A percentile compares a stretch with the other conserved stretches of the same genome.
These are phyloP conservation scores for Tetrapedia diversipes DNA, from an alignment of 2,888 invertebrate species.

Conservation along the genomic window DNA sequence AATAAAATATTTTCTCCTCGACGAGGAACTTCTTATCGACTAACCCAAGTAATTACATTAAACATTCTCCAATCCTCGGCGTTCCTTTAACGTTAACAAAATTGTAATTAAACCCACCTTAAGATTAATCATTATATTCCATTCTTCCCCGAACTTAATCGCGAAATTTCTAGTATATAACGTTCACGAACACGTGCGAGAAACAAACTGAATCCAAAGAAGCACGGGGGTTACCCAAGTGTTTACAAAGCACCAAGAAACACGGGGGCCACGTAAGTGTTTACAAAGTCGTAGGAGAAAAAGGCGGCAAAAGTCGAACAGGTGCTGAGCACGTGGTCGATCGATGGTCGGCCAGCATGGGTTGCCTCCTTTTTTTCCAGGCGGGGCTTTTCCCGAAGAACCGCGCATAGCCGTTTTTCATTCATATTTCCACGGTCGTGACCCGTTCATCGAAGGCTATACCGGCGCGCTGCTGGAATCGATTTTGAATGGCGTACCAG, in stretches of 20 bases:
- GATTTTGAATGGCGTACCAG: constrained; percentile 76
- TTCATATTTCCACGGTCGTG: constrained; percentile 73
- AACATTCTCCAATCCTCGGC: too few species aligned
- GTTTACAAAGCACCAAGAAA: too few species aligned
- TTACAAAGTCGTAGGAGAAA: constrained; percentile 44
- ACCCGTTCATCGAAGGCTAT: constrained; percentile 78
- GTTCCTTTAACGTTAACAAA: too few species aligned
- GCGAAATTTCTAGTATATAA: too few species aligned
- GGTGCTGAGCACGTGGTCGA: constrained; percentile 81
- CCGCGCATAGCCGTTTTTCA: constrained; percentile 78
- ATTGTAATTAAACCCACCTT: too few species aligned
- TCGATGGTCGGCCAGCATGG: constrained; percentile 75
- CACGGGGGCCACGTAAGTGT: constrained; percentile 16
- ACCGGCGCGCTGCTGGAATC: constrained; percentile 74
- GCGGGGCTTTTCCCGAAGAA: constrained; percentile 76
- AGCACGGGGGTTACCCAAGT: too few species aligned
- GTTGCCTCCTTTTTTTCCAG: constrained; percentile 75
- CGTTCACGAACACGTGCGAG: too few species aligned
- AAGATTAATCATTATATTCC: too few species aligned
- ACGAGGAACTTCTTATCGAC: too few species aligned
- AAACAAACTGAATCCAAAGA: not conserved
- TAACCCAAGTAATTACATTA: too few species aligned
- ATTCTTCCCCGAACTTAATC: too few species aligned
- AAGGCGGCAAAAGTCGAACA: constrained; percentile 73
- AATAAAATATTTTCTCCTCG: too few species aligned